Base-by-base conservation (phyloP, 1,140 invertebrate genomes). In the Cylas formicarius region DNA sequence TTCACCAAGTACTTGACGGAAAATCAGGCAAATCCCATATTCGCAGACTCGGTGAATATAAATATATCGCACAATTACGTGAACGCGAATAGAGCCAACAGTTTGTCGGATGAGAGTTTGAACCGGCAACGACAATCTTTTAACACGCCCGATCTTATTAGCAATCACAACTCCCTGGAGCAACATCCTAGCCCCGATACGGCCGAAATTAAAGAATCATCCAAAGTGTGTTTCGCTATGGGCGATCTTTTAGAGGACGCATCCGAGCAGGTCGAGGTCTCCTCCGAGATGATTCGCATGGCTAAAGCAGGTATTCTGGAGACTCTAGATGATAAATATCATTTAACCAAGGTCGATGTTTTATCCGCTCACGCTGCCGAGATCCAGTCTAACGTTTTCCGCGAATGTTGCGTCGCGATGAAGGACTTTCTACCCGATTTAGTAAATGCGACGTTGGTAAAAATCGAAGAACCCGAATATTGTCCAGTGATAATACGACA, bases 21-120 rank as follows among this genome's bases (percentile, higher is more conserved):
- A 56, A 56, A 51, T 46, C 48, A 35, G 41, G 54, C 47, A 48
- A 43, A 39, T 33, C 42, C 21, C 50, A 64, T 62, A 14, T 63
- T 60, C 21, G 60, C 66, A 10, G 61, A 67, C 20, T 58, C 69
- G 10, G 70, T 74, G 20, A 74, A 70, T 42, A 75, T 74, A 22
- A 74, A 73, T 44, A 72, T 74, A 46, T 69, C 70, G 3, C 68
- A 72, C 32, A 60, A 65, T 41, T 70, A 67, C 56, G 40, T 62
- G 3, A 60, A 52, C 34, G 29, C 16, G 10, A 40, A 36, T 19
- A 29, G 31, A n/a, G 24, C 60, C 6, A 68, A 68, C 19, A 63
- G 67, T 46, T 54, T 64, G 50, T 70, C 71, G 20, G 67, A 67
- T 43, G 66, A 70, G 48, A 64, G 64, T 55, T 49, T 64, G 28